A percentile compares a stretch with the other conserved stretches of the same genome.
phyloP scores from a whole-genome alignment of 2,797 vertebrate species.

The Neosilurus mollespiculum region DNA sequence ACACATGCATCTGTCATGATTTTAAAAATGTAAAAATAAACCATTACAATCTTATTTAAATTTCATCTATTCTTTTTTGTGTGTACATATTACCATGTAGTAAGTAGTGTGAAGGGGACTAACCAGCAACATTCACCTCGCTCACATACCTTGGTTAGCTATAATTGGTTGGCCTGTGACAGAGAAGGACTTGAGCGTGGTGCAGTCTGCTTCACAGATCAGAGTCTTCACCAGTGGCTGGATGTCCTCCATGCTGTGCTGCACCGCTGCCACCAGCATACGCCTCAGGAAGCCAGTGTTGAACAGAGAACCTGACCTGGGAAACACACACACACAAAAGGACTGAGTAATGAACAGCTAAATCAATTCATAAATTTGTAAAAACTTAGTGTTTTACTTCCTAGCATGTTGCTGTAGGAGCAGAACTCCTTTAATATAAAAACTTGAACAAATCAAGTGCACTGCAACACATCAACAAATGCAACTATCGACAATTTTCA shows the following conservation, averaged over 20 bases:
- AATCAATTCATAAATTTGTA: neutral
- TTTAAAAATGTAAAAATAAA: too few species aligned
- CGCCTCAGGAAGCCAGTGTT: slow-evolving; percentile 90
- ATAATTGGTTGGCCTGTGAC: slow-evolving; percentile 69
- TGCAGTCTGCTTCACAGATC: slow-evolving; percentile 91
- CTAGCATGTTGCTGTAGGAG: too few species aligned
- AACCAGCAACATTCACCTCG: neutral
- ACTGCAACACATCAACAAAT: too few species aligned
- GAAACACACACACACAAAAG: neutral
- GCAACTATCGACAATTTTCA: too few species aligned
- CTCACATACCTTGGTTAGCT: slow-evolving; percentile 80
- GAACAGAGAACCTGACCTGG: slow-evolving; percentile 89
- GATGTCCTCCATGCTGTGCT: slow-evolving; percentile 87
- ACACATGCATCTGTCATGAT: too few species aligned
- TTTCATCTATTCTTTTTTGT: too few species aligned
- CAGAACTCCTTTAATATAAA: too few species aligned
- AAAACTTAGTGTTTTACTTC: too few species aligned
- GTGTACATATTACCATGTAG: too few species aligned
- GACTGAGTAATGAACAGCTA: neutral
- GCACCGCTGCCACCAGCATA: slow-evolving; percentile 85
- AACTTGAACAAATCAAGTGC: too few species aligned
- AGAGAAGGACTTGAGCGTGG: slow-evolving; percentile 77
- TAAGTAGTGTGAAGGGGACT: too few species aligned
- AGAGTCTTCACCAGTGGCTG: slow-evolving; percentile 89
- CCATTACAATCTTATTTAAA: too few species aligned